Conservation (phyloP, 2,888 invertebrate species). For the Dendrolimus houi region DNA sequence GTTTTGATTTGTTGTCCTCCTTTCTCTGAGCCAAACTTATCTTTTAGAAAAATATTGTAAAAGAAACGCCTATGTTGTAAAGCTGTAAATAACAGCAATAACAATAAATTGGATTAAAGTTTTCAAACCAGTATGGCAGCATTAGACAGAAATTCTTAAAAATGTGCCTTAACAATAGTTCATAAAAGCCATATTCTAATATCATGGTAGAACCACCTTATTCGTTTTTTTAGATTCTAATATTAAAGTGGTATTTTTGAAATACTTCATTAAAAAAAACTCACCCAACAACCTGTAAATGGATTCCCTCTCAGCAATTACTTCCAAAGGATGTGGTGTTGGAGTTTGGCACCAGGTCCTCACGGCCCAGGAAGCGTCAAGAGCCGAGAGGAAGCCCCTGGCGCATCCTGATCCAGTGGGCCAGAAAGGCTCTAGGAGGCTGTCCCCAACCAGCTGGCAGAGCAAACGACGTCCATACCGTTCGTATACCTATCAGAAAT, state of each 20-base stretch:
- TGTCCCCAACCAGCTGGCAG: conserved; percentile 96
- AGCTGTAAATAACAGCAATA: too few species aligned
- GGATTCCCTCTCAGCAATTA: conserved; percentile 95
- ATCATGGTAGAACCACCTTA: too few species aligned
- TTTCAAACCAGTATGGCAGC: too few species aligned
- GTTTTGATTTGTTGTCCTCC: too few species aligned
- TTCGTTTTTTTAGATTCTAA: background rate
- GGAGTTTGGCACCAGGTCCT: conserved; percentile 84
- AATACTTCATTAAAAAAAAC: conserved; percentile 6
- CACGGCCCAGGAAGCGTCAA: conserved; percentile 98
- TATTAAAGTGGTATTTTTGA: background rate
- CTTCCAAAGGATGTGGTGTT: conserved; percentile 83
- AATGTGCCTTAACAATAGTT: too few species aligned
- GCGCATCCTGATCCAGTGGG: conserved; percentile 99
- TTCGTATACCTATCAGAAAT: conserved; percentile 43
- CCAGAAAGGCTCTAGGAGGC: conserved; percentile 98
- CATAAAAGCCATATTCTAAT: too few species aligned
- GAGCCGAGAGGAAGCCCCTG: conserved; percentile 94
- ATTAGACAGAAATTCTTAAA: too few species aligned
- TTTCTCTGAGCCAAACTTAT: too few species aligned
- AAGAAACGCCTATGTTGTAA: too few species aligned
- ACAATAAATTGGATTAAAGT: too few species aligned
- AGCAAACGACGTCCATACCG: conserved; percentile 85
- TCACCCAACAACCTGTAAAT: conserved; percentile 86
- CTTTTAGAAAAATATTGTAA: too few species aligned